Base-by-base conservation (phyloP, 64 coral and sea anemone genomes). In the Stylophora pistillata region DNA sequence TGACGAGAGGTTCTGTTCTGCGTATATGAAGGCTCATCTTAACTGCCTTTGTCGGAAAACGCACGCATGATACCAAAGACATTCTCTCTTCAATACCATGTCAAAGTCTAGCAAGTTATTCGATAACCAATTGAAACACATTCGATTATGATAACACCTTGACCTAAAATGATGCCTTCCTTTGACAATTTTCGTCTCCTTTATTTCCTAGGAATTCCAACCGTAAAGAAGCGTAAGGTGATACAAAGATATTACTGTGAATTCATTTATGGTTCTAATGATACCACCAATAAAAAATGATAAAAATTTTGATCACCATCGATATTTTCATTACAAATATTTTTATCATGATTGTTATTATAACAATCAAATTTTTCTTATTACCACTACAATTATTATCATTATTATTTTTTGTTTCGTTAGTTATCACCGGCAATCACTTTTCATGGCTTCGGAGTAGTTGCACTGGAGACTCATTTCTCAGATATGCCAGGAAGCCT, bases 401-500 rank as follows among this genome's bases (percentile, higher is more conserved):
- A 41, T 54, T 1, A 64, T n/a, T 15, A 7, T 63, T 58, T 34
- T 88, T 37, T 17, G 37, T 18, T 78, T 3, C 57, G 18, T 13
- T 60, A 96, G 95, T 88, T 97, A 57, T 93, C 95, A 53, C 87
- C 73, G 4, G 91, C 95, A 20, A 93, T 93, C 73, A 70, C 63
- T 23, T 97, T 97, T 54, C 60, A 85, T 80, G 95, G 91, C 10
- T 97, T 97, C 81, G 86, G 79, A 15, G 95, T 97, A 3, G 74
- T 97, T 23, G 95, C 95, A 25, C 55, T 74, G 0, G 95, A 93
- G 70, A 82, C 91, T 2, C 89, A 87, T 31, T 78, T 74, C 73
- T 97, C 95, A 23, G 89, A 93, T 56, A 70, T 86, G 58, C 95
- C 95, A 14, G 95, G 92, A 76, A 82, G 91, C 60, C 91, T 93